These are phyloP conservation scores for Leptocoma aspasia DNA, from an alignment of 2,113 vertebrate genomes.

Conservation along the genomic window DNA sequence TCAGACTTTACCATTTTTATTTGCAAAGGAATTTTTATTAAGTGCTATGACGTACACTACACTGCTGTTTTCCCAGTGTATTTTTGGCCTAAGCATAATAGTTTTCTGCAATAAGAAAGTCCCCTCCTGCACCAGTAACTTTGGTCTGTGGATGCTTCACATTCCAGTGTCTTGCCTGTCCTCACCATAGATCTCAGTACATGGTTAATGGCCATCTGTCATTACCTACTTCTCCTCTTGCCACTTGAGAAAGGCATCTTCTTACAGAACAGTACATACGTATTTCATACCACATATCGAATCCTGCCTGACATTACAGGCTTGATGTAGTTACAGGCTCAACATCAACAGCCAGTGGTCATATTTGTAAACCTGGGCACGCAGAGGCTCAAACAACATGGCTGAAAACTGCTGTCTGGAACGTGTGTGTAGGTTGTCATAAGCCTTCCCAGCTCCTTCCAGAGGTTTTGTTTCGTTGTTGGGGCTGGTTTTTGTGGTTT, in stretches of 20 bases:
- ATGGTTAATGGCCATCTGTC: background rate
- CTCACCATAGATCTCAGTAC: background rate
- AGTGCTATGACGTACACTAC: background rate
- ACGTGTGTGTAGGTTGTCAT: background rate
- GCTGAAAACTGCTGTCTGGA: background rate
- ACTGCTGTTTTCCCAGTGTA: background rate
- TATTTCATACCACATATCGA: fast-evolving
- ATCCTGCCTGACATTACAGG: background rate
- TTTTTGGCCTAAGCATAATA: background rate
- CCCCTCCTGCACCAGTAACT: background rate
- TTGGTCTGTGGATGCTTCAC: background rate
- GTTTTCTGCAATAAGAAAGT: background rate
- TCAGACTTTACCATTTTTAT: background rate
- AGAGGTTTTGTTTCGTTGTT: background rate
- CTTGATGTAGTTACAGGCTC: background rate
- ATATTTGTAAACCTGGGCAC: background rate
- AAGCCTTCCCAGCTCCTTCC: background rate
- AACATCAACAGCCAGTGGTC: background rate
- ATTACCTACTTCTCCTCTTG: background rate
- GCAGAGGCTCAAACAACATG: background rate
- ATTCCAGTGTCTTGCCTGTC: background rate
- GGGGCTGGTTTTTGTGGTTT: background rate
- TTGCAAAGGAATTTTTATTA: background rate
- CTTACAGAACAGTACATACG: background rate
- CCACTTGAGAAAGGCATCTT: background rate